phyloP scores from a whole-genome alignment of 2,113 vertebrate genomes.

The Myotis yumanensis region DNA sequence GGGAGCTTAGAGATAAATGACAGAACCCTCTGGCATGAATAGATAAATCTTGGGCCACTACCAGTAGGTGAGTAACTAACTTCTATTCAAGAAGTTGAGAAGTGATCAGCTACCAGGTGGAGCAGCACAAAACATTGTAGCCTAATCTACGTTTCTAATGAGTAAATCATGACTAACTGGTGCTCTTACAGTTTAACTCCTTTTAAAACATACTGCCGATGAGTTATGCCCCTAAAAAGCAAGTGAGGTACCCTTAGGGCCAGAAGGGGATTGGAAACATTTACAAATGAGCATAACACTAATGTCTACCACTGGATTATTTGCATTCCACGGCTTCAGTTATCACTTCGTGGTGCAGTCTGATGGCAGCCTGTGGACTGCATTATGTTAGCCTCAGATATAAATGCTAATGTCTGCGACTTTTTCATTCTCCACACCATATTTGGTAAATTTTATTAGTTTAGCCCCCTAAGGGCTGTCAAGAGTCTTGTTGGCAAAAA shows the following conservation, averaged over 20 bases:
- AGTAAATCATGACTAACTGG: conserved; percentile 75
- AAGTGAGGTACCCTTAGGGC: conserved; percentile 72
- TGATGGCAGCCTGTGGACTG: conserved; percentile 82
- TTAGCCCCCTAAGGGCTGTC: conserved; percentile 80
- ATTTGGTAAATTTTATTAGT: conserved; percentile 84
- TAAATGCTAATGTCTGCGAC: conserved; percentile 83
- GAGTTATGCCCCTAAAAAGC: conserved; percentile 77
- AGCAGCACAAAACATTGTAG: conserved; percentile 69
- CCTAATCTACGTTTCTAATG: conserved; percentile 73
- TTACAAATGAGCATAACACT: conserved; percentile 79
- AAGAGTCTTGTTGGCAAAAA: conserved; percentile 86
- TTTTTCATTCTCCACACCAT: conserved; percentile 87
- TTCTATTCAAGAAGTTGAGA: conserved; percentile 76
- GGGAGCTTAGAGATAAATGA: conserved; percentile 76
- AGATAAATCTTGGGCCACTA: conserved; percentile 80
- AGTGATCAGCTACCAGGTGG: conserved; percentile 78
- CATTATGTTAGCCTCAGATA: conserved; percentile 84
- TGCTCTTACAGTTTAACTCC: conserved; percentile 70
- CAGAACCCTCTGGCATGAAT: conserved; percentile 75
- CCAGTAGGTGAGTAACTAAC: conserved; percentile 81
- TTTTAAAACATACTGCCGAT: conserved; percentile 77
- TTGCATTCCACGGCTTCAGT: conserved; percentile 84
- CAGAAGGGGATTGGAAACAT: conserved; percentile 76
- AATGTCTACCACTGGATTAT: conserved; percentile 83
- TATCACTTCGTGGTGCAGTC: conserved; percentile 82